These are phyloP conservation scores for Herpailurus yagouaroundi DNA, from an alignment of 2,113 vertebrate genomes.

Conservation along the genomic window DNA sequence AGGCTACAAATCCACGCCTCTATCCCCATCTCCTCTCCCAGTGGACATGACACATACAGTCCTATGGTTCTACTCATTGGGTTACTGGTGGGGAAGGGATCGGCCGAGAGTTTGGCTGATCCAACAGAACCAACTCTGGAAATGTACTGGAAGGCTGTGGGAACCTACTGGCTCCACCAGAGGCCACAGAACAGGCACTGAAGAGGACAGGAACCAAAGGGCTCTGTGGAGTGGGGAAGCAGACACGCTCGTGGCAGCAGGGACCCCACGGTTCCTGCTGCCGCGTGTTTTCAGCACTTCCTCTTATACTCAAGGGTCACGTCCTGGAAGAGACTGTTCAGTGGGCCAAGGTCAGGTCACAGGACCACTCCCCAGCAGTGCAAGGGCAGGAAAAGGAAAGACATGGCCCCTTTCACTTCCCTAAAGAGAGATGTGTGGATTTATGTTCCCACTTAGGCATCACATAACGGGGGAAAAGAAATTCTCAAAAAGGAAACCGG, in stretches of 20 bases:
- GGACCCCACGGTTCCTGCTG: background rate
- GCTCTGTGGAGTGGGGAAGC: background rate
- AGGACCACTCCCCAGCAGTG: background rate
- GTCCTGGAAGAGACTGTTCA: background rate
- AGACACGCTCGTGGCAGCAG: background rate
- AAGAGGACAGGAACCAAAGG: background rate
- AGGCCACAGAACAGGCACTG: background rate
- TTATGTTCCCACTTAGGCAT: background rate
- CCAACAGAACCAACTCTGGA: background rate
- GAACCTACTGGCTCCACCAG: background rate
- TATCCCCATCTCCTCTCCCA: background rate
- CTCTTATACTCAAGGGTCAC: background rate
- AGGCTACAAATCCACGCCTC: background rate
- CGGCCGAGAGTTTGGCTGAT: background rate
- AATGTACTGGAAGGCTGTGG: background rate
- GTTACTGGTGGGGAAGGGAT: background rate
- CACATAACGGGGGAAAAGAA: background rate
- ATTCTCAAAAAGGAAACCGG: background rate
- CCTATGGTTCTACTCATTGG: background rate
- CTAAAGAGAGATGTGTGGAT: background rate
- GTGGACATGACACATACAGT: background rate
- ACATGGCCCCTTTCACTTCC: background rate
- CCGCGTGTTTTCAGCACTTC: background rate
- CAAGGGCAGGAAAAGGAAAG: background rate
- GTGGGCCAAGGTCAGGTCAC: background rate